Percentiles rank a stretch among this genome's conserved stretches.
These are phyloP conservation scores for Carpatolechia fugitivella DNA, from an alignment of 2,888 invertebrate species.

Conservation along the genomic window DNA sequence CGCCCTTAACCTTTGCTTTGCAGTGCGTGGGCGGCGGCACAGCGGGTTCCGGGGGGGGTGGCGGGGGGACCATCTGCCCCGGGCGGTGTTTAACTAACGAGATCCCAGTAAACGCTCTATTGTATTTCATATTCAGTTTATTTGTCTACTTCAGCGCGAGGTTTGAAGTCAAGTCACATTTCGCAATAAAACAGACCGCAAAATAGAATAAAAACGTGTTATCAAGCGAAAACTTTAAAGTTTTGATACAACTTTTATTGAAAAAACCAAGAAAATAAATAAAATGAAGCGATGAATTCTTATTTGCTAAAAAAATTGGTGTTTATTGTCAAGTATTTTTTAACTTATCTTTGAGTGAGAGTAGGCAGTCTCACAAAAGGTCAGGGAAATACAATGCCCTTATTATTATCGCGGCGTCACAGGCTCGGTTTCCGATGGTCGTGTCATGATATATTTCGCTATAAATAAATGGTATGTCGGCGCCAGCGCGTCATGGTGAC, in stretches of 20 bases:
- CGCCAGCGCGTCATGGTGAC: conserved; percentile 16
- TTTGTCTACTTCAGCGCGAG: conserved; percentile 39
- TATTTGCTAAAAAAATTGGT: not conserved
- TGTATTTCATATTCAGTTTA: conserved; percentile 48
- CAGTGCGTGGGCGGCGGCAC: conserved; percentile 25
- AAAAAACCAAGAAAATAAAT: conserved; percentile 3
- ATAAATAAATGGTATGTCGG: conserved; percentile 18
- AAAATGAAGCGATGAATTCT: not conserved
- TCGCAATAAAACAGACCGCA: conserved; percentile 1
- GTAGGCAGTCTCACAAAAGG: conserved; percentile 1
- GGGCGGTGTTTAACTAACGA: conserved; percentile 57
- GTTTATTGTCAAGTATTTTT: not conserved
- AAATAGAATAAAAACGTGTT: not conserved
- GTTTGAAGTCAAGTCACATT: conserved; percentile 25
- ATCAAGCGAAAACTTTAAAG: not conserved
- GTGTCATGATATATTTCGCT: conserved; percentile 10
- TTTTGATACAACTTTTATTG: not conserved
- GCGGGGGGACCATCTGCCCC: conserved; percentile 33
- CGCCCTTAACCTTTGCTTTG: conserved; percentile 38
- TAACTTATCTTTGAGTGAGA: not conserved
- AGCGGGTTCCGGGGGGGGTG: conserved; percentile 9
- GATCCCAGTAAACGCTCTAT: conserved; percentile 56
- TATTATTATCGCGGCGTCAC: conserved; percentile 10
- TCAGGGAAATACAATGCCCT: conserved; percentile 10
- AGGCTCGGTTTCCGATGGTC: conserved; percentile 5